Percentiles rank a stretch among this genome's conserved stretches.
Evolutionary conservation across 2,113 vertebrate species (phyloP).

Genomic region (Burhinus oedicnemus): DNA sequence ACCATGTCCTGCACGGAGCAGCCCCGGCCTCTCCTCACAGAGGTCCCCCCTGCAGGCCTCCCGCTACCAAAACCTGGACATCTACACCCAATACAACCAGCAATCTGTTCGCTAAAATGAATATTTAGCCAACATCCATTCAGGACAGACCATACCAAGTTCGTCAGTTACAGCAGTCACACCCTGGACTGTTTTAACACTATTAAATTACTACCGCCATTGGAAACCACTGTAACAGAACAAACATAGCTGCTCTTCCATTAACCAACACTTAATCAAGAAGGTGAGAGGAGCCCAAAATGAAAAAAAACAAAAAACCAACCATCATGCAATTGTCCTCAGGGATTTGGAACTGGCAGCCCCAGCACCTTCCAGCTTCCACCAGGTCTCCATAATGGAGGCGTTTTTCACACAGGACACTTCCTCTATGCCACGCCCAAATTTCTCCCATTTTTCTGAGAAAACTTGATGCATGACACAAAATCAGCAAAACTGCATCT

Average conservation of each 20-base stretch:
- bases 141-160: neutral
- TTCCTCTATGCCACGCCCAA: neutral
- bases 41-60: neutral
- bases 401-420: neutral
- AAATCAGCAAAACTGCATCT: neutral
- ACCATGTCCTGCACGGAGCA: rapidly evolving
- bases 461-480: neutral
- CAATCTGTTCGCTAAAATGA: neutral
- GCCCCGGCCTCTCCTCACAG: neutral
- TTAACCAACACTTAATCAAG: neutral
- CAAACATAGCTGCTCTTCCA: neutral
- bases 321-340: neutral
- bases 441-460: neutral
- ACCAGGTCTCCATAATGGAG: neutral
- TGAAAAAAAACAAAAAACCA: neutral
- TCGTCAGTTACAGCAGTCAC: neutral
- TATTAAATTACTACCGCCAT: neutral
- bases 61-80: neutral
- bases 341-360: neutral
- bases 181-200: neutral
- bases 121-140: neutral
- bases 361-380: neutral
- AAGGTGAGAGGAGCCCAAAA: neutral
- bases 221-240: neutral
- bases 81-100: neutral